Evolutionary conservation across 2,113 vertebrate genomes (phyloP), one percentile per base, ranked within the genome.

Genomic region (Phycodurus eques): DNA sequence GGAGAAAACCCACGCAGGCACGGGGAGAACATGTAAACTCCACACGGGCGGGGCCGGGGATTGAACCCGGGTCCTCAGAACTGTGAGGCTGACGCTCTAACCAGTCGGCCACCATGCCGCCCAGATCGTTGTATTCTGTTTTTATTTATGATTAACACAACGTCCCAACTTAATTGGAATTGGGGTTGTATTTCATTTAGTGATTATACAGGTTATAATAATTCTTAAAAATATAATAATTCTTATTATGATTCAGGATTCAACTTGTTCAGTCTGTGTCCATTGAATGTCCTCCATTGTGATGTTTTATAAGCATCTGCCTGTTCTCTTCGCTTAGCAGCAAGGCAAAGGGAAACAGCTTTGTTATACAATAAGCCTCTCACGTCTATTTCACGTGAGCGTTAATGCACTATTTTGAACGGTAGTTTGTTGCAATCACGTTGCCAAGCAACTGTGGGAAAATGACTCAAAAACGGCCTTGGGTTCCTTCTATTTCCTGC

Each of bases 381-480:
- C 31, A 61, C 17, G 33, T 35, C 59, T 39, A 9, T 61, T 62
- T 19, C 4, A 14, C 60, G 2, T 10, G 33, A 62, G 60, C 9
- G 39, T 20, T 42, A 43, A n/a, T 44, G 59, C 6, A 15, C 33
- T 8, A 7, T 9, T 61, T 35, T 35, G 14, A 61, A 19, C 15
- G 7, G 15, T 35, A 35, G 59, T 61, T 61, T 35, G 59, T 61
- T 35, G 17, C 62, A 44, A n/a, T 64, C 39, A 12, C 19, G 62
- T 64, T 43, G 62, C 39, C 39, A 44, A 22, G 62, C 62, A 64
- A 64, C 62, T 64, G 62, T n/a, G 12, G 62, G 62, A 64, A 44
- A 43, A 44, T 39, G 17, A 63, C 17, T 39, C 10, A 42, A 9
- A 31, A 15, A 5, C 9, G 27, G 54, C 57, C 13, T 60, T 27